phyloP scores from a whole-genome alignment of 1,140 invertebrate genomes.

The Charaxes varanes region DNA sequence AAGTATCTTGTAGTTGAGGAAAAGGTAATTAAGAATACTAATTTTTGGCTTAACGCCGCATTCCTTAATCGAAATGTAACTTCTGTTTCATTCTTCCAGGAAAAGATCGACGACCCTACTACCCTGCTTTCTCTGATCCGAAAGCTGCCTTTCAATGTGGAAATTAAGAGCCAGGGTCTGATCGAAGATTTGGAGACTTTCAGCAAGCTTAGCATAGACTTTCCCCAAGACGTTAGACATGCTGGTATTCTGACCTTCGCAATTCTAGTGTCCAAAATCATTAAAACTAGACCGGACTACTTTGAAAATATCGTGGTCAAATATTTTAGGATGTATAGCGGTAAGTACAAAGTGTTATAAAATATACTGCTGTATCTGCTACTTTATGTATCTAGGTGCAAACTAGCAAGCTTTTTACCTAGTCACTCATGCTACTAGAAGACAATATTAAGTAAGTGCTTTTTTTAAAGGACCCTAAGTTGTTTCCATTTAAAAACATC shows the following conservation, averaged over 20 bases:
- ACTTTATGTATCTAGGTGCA: no score
- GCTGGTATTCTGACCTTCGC: slow-evolving; percentile 82
- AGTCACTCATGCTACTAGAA: no score
- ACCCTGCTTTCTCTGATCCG: slow-evolving; percentile 50
- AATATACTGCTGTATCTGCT: no score
- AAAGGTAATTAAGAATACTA: no score
- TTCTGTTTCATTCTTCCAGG: no score
- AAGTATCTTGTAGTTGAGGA: slow-evolving; percentile 77
- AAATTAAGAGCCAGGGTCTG: slow-evolving; percentile 56
- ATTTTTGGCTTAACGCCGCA: no score
- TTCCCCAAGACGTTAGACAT: slow-evolving; percentile 75
- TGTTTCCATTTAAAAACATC: no score
- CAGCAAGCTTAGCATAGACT: slow-evolving; percentile 52
- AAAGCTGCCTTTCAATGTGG: slow-evolving; percentile 63
- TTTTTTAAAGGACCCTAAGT: no score
- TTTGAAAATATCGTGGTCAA: slow-evolving; percentile 82
- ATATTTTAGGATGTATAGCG: slow-evolving; percentile 78
- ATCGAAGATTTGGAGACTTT: slow-evolving; percentile 57
- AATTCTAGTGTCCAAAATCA: slow-evolving; percentile 80
- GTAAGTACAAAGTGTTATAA: slow-evolving; percentile 25
- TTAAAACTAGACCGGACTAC: slow-evolving; percentile 75
- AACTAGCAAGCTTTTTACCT: no score
- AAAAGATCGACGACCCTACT: slow-evolving; percentile 54
- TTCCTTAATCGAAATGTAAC: no score
- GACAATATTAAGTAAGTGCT: no score